Base-by-base conservation (phyloP, 1,140 invertebrate species). In the Drosophila oshimai region DNA sequence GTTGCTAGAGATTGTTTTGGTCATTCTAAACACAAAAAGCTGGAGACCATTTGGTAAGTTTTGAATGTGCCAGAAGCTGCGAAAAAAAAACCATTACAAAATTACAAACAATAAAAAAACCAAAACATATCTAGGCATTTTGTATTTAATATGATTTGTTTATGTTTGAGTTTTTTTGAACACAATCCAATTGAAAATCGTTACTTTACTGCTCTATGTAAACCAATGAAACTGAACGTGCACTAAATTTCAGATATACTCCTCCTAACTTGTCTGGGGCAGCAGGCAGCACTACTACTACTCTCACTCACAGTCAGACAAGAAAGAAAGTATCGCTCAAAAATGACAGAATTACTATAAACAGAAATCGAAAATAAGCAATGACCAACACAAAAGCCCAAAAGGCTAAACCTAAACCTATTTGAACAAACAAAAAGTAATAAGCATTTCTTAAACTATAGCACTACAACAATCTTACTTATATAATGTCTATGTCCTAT, bases 1-100 rank as follows among this genome's bases (percentile, higher is more conserved):
- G 89, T 87, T 90, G 88, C 88, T 90, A 90, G 88, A 86, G 88
- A 90, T 90, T 90, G 88, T 90, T 90, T 90, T 90, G 88, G 88
- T 90, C 83, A 90, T 90, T 86, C 83, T 88, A 90, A 90, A 86
- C 75, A 81, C 81, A 81, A 86, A 90, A 88, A 88, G 79, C 88
- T 87, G 88, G 88, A 90, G 79, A 89, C 77, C 76, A 79, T 90
- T 90, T 90, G 88, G 88, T 90, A 90, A 90, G 88, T 90, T 88
- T 87, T 90, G 79, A 81, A 90, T 90, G 88, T 84, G 80, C 88
- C 83, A 78, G 80, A 84, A 67, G 60, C 64, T 71, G 57, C 71
- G 74, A 73, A 72, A 62, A 75, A 73, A 62, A 57, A 54, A 20
- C 51, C 50, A 74, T 51, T 36, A 49, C 24, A 72, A 60, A 60